phyloP scores from a whole-genome alignment of 1,140 invertebrate species.

The Neodiprion pinetum region DNA sequence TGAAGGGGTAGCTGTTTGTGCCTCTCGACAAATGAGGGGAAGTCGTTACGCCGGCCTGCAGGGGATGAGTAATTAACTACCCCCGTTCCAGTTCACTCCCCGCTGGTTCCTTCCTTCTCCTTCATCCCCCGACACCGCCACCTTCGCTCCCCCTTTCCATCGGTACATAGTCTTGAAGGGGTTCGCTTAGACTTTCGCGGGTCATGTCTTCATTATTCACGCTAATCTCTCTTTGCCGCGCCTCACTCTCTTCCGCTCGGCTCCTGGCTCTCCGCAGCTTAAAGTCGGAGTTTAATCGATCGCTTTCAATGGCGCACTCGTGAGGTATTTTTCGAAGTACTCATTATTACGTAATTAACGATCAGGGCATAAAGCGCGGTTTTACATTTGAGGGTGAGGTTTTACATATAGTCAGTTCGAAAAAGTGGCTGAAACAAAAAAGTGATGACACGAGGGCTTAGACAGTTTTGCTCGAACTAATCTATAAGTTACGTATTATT shows the following conservation, averaged over 20 bases:
- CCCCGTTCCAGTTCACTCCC: constrained; percentile 34
- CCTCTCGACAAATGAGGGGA: constrained; percentile 60
- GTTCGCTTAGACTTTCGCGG: constrained; percentile 54
- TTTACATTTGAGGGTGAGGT: too few relatives aligned
- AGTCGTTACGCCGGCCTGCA: constrained; percentile 54
- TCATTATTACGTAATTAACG: too few relatives aligned
- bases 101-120: constrained; percentile 29
- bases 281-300: constrained; percentile 1
- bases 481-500: too few relatives aligned
- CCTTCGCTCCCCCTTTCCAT: constrained; percentile 26
- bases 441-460: too few relatives aligned
- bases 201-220: constrained; percentile 59
- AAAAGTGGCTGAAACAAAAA: too few relatives aligned
- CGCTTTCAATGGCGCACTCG: too few relatives aligned
- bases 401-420: too few relatives aligned
- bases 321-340: too few relatives aligned
- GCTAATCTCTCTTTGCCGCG: constrained; percentile 55
- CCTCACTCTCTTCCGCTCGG: constrained; percentile 35
- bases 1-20: constrained; percentile 42
- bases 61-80: constrained; percentile 59
- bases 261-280: constrained; percentile 9
- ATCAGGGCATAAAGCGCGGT: too few relatives aligned
- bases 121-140: constrained; percentile 2
- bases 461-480: too few relatives aligned
- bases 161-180: constrained; percentile 42